phyloP scores from a whole-genome alignment of 2,888 invertebrate genomes.

The Leptarthrus brevirostris region DNA sequence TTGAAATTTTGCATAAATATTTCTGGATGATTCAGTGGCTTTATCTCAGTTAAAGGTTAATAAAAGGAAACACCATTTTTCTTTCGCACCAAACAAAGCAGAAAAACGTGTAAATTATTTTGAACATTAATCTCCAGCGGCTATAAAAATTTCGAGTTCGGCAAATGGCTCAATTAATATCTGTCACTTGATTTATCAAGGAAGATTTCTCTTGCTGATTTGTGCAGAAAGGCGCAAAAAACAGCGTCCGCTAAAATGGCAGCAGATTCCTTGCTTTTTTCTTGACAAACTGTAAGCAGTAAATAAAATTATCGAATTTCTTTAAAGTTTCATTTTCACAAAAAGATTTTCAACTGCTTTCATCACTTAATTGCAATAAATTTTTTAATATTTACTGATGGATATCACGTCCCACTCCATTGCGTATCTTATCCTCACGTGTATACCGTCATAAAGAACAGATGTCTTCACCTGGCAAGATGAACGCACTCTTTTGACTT shows the following conservation, averaged over 20 bases:
- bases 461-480: slow-evolving; percentile 37
- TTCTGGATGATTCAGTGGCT: too few relatives aligned
- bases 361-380: slow-evolving; percentile 23
- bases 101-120: slow-evolving; percentile 9
- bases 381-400: too few relatives aligned
- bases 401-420: too few relatives aligned
- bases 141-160: slow-evolving; percentile 31
- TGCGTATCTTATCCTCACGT: too few relatives aligned
- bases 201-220: slow-evolving; percentile 21
- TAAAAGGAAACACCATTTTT: too few relatives aligned
- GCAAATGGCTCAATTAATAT: slow-evolving; percentile 68
- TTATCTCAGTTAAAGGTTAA: too few relatives aligned
- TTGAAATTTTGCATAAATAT: background rate
- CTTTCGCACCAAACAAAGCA: background rate
- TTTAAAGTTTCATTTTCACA: slow-evolving; percentile 12
- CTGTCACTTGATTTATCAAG: slow-evolving; percentile 67
- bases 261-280: slow-evolving; percentile 2
- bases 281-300: background rate
- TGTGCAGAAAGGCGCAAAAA: slow-evolving; percentile 7
- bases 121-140: slow-evolving; percentile 15
- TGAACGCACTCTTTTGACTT: slow-evolving; percentile 25
- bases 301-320: too few relatives aligned
- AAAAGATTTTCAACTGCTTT: background rate
- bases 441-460: too few relatives aligned
- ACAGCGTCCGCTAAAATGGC: too few relatives aligned